Evolutionary conservation across 2,888 invertebrate species (phyloP).

Genomic region (Mythimna albipuncta): DNA sequence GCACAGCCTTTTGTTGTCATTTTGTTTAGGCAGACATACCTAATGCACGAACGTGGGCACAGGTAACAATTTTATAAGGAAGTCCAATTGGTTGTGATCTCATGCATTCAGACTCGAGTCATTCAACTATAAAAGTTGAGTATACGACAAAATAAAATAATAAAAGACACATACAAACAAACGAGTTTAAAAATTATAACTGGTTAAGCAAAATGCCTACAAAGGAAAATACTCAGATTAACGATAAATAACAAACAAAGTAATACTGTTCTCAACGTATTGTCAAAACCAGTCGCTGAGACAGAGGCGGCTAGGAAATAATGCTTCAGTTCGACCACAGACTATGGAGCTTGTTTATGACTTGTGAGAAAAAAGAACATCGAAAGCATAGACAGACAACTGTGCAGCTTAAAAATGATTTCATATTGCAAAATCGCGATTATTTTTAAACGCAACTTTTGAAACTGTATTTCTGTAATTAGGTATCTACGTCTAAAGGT

Average conservation of each 20-base stretch:
- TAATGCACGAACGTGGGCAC: slow-evolving; percentile 33
- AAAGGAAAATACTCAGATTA: slow-evolving; percentile 32
- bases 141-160: not conserved
- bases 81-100: slow-evolving; percentile 43
- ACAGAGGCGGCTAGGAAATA: slow-evolving; percentile 22
- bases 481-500: too few species aligned
- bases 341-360: slow-evolving; percentile 1
- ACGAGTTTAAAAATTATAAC: slow-evolving; percentile 2
- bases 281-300: slow-evolving; percentile 55
- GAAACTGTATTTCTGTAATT: too few species aligned
- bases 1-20: not conserved
- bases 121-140: slow-evolving; percentile 30
- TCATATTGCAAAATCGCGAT: slow-evolving; percentile 5
- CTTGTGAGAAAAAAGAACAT: slow-evolving; percentile 24
- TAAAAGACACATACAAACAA: not conserved
- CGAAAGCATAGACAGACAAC: not conserved
- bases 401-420: not conserved
- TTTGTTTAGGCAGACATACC: not conserved
- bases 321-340: slow-evolving; percentile 36
- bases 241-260: slow-evolving; percentile 30
- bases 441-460: not conserved
- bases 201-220: slow-evolving; percentile 1
- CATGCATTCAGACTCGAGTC: slow-evolving; percentile 38
- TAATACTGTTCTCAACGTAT: slow-evolving; percentile 34
- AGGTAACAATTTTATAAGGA: slow-evolving; percentile 43